phyloP scores from a whole-genome alignment of 2,888 invertebrate genomes.

The Clostera curtula region DNA sequence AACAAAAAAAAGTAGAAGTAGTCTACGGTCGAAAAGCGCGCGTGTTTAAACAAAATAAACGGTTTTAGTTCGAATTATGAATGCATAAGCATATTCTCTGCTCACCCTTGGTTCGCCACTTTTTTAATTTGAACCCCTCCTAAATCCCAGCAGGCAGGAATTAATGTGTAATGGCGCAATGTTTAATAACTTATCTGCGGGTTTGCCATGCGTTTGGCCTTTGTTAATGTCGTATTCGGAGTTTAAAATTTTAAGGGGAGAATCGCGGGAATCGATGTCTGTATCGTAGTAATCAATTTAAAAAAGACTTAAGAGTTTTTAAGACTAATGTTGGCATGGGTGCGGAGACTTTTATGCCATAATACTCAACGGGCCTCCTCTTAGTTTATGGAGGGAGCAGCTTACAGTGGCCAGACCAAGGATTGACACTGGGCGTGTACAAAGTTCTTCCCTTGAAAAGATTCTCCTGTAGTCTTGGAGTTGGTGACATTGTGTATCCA shows the following conservation, averaged over 20 bases:
- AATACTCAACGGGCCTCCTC: too few relatives aligned
- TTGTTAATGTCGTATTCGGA: slow-evolving; percentile 65
- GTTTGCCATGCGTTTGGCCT: slow-evolving; percentile 51
- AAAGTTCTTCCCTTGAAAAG: too few relatives aligned
- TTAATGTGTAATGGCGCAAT: slow-evolving; percentile 72
- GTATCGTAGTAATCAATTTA: too few relatives aligned
- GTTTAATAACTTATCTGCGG: slow-evolving; percentile 72
- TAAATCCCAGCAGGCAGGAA: slow-evolving; percentile 63
- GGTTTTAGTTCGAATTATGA: slow-evolving; percentile 44
- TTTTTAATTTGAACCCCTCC: slow-evolving; percentile 58
- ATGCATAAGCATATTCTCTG: slow-evolving; percentile 60
- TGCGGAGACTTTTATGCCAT: too few relatives aligned
- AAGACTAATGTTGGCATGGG: too few relatives aligned
- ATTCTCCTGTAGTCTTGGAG: too few relatives aligned
- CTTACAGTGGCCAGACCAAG: too few relatives aligned
- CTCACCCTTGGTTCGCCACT: slow-evolving; percentile 45
- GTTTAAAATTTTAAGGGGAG: slow-evolving; percentile 40
- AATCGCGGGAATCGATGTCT: slow-evolving; percentile 13
- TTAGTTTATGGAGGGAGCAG: too few relatives aligned
- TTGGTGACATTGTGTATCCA: too few relatives aligned
- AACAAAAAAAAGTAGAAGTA: slow-evolving; percentile 22
- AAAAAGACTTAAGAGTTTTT: too few relatives aligned
- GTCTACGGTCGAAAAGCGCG: slow-evolving; percentile 18
- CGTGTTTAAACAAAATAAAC: slow-evolving; percentile 49
- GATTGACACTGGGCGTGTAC: too few relatives aligned